Percentiles rank a stretch among this genome's conserved stretches.
phyloP scores from a whole-genome alignment of 2,888 invertebrate genomes.

The Lithophane socia region DNA sequence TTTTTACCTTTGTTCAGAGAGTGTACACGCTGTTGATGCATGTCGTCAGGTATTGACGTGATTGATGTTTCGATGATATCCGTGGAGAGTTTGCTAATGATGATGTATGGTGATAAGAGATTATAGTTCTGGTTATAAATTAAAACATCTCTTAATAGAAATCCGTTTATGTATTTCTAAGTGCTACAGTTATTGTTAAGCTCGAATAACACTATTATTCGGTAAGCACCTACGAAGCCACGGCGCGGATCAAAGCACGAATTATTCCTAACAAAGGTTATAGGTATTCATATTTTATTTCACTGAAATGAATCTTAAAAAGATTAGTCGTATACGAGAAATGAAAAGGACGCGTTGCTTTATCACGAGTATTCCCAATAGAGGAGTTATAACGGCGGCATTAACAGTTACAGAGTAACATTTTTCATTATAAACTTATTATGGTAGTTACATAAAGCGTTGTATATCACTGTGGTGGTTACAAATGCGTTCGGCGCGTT shows the following conservation, averaged over 20 bases:
- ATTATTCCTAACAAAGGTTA: slow-evolving; percentile 40
- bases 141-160: not conserved
- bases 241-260: slow-evolving; percentile 48
- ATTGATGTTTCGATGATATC: not conserved
- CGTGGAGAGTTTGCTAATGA: not conserved
- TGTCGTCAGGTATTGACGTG: slow-evolving; percentile 3
- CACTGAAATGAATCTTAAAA: slow-evolving; percentile 52
- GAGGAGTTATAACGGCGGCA: slow-evolving; percentile 74
- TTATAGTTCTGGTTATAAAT: not conserved
- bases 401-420: slow-evolving; percentile 75
- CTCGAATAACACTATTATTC: slow-evolving; percentile 5
- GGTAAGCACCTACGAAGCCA: slow-evolving; percentile 1
- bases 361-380: slow-evolving; percentile 67
- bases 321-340: slow-evolving; percentile 49
- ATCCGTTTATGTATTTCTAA: slow-evolving; percentile 11
- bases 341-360: slow-evolving; percentile 60
- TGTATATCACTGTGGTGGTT: slow-evolving; percentile 75
- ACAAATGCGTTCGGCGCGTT: slow-evolving; percentile 73
- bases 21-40: not conserved
- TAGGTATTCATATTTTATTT: slow-evolving; percentile 51
- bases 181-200: not conserved
- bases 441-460: slow-evolving; percentile 74
- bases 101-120: not conserved
- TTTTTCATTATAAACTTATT: slow-evolving; percentile 83
- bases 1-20: not conserved